These are phyloP conservation scores for Hydraecia micacea DNA, from an alignment of 2,888 invertebrate species.

Conservation along the genomic window DNA sequence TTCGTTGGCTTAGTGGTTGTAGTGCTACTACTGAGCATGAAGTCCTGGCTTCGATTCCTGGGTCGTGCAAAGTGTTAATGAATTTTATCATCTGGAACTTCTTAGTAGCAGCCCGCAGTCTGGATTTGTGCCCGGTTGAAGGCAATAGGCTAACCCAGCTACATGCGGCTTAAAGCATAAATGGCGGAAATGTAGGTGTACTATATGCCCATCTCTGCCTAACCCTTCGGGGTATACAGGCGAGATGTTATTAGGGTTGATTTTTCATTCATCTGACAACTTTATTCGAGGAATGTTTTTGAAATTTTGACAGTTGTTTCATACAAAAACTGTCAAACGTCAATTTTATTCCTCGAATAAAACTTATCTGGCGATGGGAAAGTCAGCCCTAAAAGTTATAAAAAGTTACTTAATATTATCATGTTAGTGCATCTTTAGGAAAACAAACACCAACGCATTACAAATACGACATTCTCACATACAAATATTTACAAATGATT, in stretches of 20 bases:
- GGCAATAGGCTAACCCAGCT: neutral
- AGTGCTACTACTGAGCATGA: neutral
- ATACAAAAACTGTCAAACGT: too few relatives aligned
- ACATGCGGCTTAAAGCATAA: neutral
- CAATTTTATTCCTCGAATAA: too few relatives aligned
- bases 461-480: neutral
- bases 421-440: neutral
- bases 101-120: neutral
- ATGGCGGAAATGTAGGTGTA: neutral
- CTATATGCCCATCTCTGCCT: neutral
- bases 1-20: neutral
- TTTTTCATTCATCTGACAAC: too few relatives aligned
- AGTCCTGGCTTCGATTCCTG: neutral
- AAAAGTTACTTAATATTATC: neutral
- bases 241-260: neutral
- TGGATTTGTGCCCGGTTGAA: neutral
- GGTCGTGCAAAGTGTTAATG: neutral
- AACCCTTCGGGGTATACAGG: neutral
- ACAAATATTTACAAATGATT: conserved; percentile 37
- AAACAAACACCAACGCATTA: neutral
- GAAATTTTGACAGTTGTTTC: too few relatives aligned
- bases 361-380: too few relatives aligned
- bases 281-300: too few relatives aligned
- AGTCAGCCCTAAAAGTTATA: neutral
- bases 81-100: too few relatives aligned